Evolutionary conservation across 2,888 invertebrate genomes (phyloP).

Genomic region (Blera fallax): DNA sequence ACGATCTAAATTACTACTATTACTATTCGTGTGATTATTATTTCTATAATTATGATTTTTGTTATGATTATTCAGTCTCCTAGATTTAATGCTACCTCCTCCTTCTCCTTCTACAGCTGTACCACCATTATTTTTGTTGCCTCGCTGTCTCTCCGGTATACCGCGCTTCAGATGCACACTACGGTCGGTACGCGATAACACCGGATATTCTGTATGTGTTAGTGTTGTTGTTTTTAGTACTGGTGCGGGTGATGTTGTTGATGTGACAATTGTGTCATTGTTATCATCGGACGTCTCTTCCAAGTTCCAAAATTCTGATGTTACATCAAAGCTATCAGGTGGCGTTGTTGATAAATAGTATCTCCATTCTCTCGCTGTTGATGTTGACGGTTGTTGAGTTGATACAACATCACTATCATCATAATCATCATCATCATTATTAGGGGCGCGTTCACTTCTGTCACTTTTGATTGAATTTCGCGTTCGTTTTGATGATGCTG

Average conservation of each 20-base stretch:
- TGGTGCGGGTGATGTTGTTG: conserved; percentile 65
- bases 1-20: conserved; percentile 80
- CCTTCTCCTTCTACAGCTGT: conserved; percentile 65
- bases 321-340: conserved; percentile 40
- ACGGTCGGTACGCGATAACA: conserved; percentile 81
- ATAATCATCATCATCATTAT: conserved; percentile 30
- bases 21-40: conserved; percentile 74
- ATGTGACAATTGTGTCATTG: conserved; percentile 56
- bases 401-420: conserved; percentile 29
- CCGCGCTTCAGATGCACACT: conserved; percentile 76
- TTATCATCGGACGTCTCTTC: conserved; percentile 43
- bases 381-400: conserved; percentile 26
- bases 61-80: conserved; percentile 82
- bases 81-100: conserved; percentile 80
- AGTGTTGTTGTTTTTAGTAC: conserved; percentile 62
- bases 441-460: conserved; percentile 48
- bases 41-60: conserved; percentile 75
- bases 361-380: background rate
- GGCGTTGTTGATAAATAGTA: conserved; percentile 51
- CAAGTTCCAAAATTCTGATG: conserved; percentile 36
- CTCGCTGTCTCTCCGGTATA: conserved; percentile 59
- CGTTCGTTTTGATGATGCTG: conserved; percentile 76
- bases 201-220: conserved; percentile 57
- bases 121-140: conserved; percentile 50
- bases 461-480: conserved; percentile 61